These are phyloP conservation scores for Gorsachius magnificus DNA, from an alignment of 2,797 vertebrate species.

Conservation along the genomic window DNA sequence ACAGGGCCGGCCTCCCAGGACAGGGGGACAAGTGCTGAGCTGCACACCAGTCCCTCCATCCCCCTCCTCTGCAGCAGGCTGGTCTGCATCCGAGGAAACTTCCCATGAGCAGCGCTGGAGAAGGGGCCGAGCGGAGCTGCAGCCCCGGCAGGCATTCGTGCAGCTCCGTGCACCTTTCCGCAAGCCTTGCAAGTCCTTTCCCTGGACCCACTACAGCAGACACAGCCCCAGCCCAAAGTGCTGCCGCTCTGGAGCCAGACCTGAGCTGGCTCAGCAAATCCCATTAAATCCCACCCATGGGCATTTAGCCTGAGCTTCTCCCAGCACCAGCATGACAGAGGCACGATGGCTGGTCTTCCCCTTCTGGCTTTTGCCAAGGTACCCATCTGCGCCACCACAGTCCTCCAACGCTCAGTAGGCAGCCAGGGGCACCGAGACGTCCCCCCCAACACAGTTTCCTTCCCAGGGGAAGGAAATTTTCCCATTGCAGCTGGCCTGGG, in stretches of 20 bases:
- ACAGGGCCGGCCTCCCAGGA: no score
- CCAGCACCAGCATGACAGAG: neutral
- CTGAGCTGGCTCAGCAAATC: neutral
- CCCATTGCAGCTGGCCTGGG: neutral
- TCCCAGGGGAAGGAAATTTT: neutral
- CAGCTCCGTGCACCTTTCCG: neutral
- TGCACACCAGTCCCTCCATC: neutral
- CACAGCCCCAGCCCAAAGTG: accelerated
- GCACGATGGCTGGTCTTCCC: accelerated
- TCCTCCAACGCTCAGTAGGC: accelerated
- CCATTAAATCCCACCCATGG: neutral
- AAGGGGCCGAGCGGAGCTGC: accelerated
- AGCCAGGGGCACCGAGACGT: accelerated
- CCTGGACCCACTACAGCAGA: neutral
- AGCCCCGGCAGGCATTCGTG: accelerated
- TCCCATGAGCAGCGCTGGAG: accelerated
- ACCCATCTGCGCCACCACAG: no score
- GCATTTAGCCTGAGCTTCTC: no score
- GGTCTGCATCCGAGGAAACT: neutral
- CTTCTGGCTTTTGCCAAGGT: neutral
- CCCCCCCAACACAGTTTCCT: accelerated
- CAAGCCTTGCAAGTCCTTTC: neutral
- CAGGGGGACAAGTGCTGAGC: accelerated
- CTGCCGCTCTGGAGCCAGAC: neutral
- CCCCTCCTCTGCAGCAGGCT: neutral